Conservation (phyloP, 2,888 invertebrate species). For the Bellardia bayeri region DNA sequence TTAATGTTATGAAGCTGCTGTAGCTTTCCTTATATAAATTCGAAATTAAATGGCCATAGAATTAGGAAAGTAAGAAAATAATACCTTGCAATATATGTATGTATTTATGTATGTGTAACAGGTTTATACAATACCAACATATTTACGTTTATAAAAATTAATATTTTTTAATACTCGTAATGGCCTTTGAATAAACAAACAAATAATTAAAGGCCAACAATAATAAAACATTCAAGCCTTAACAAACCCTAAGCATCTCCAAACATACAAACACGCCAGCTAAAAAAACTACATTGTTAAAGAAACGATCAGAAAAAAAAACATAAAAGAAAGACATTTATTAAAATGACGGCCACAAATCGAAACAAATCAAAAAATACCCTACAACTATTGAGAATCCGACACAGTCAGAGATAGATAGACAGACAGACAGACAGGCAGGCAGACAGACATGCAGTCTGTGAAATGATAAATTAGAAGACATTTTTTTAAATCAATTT, state of each 20-base stretch:
- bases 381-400: conserved; percentile 43
- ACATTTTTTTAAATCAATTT: conserved; percentile 70
- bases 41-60: too few species aligned
- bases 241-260: conserved; percentile 43
- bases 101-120: neutral
- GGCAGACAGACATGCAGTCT: neutral
- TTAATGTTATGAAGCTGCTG: too few species aligned
- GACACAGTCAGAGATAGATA: neutral
- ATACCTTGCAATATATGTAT: neutral
- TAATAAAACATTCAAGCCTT: conserved; percentile 31
- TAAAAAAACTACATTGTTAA: conserved; percentile 21
- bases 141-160: neutral
- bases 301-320: conserved; percentile 6
- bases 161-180: neutral
- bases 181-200: conserved; percentile 55
- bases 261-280: neutral
- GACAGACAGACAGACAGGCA: conserved; percentile 14
- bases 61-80: too few species aligned
- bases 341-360: conserved; percentile 68
- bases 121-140: neutral
- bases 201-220: conserved; percentile 63
- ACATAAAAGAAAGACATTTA: conserved; percentile 59
- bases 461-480: conserved; percentile 70
- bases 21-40: too few species aligned
- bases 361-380: conserved; percentile 67